Evolutionary conservation across 1,140 invertebrate species (phyloP).

Genomic region (Choristoneura fumiferana): DNA sequence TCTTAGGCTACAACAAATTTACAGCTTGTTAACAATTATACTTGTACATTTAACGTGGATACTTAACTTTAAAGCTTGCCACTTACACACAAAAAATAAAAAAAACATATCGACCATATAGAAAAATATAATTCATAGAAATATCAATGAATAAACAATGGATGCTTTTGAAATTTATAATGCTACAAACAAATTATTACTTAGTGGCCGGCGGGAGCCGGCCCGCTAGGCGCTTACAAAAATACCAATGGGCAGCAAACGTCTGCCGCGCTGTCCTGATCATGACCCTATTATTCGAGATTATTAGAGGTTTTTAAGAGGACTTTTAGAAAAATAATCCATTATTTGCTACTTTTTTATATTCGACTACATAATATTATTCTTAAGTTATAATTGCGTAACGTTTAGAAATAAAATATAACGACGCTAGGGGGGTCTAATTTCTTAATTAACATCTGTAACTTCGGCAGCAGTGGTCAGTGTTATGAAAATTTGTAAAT

Average conservation of each 20-base stretch:
- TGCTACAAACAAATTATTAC: conserved; percentile 44
- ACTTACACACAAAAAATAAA: conserved; percentile 54
- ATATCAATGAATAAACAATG: conserved; percentile 45
- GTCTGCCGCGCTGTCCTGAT: neutral
- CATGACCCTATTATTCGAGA: conserved; percentile 33
- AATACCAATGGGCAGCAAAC: conserved; percentile 47
- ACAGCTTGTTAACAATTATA: conserved; percentile 64
- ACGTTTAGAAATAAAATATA: conserved; percentile 21
- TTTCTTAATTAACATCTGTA: neutral
- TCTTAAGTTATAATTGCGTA: conserved; percentile 35
- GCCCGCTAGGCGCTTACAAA: conserved; percentile 46
- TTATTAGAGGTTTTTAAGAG: conserved; percentile 36
- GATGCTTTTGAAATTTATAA: conserved; percentile 53
- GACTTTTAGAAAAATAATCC: conserved; percentile 64
- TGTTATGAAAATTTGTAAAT: conserved; percentile 27
- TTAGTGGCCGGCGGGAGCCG: conserved; percentile 19
- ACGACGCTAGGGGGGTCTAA: neutral
- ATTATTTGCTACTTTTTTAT: conserved; percentile 40
- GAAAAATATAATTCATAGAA: conserved; percentile 46
- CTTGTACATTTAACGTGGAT: conserved; percentile 53
- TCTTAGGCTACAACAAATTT: conserved; percentile 70
- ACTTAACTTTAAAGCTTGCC: conserved; percentile 71
- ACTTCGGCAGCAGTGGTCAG: conserved; percentile 27
- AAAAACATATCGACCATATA: conserved; percentile 47
- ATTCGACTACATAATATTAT: conserved; percentile 47